Percentiles rank a stretch among this genome's conserved stretches.
Conservation (phyloP, 2,113 vertebrate species). For the Bubalus kerabau region DNA sequence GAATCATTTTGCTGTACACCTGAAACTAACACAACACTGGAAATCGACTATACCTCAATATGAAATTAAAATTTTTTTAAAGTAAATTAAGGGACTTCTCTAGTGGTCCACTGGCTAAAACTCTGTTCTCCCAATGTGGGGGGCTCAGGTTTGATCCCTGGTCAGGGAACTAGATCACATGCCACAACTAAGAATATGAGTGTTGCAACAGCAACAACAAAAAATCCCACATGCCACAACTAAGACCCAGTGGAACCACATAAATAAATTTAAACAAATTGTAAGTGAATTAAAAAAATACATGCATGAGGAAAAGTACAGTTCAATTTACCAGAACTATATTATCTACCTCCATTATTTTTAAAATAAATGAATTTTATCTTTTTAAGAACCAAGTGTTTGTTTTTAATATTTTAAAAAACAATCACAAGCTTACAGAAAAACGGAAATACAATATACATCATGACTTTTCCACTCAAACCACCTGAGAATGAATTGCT, state of each 20-base stretch:
- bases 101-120: neutral
- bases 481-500: neutral
- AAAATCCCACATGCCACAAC: neutral
- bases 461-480: neutral
- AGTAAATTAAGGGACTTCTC: neutral
- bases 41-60: neutral
- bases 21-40: neutral
- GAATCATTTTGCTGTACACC: neutral
- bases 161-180: neutral
- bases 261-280: neutral
- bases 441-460: neutral
- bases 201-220: neutral
- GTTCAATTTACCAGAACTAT: conserved; percentile 11
- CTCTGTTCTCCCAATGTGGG: neutral
- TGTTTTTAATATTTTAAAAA: neutral
- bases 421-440: neutral
- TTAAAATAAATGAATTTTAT: neutral
- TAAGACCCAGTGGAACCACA: neutral
- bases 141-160: neutral
- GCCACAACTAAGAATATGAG: neutral
- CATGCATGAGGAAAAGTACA: neutral
- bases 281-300: neutral
- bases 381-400: neutral
- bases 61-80: neutral
- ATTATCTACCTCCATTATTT: neutral